Percentiles rank a stretch among this genome's conserved stretches.
These are phyloP conservation scores for Tonatia bakeri DNA, from an alignment of 2,113 vertebrate species.

Conservation along the genomic window DNA sequence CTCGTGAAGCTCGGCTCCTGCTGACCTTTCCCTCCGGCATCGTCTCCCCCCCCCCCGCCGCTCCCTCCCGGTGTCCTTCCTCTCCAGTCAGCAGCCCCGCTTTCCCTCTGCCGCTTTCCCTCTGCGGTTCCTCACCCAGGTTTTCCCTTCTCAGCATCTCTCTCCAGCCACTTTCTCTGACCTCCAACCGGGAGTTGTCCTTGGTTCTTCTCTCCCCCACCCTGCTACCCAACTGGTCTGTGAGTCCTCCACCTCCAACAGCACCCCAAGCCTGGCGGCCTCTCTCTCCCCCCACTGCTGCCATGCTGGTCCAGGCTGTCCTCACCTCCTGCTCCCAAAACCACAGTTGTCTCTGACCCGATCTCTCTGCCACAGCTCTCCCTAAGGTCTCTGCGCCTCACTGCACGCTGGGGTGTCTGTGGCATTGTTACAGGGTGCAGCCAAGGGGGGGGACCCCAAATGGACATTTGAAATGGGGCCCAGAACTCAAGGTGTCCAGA, in stretches of 20 bases:
- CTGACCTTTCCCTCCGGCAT: not conserved
- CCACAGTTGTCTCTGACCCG: not conserved
- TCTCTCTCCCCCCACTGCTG: not conserved
- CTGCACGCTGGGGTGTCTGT: not conserved
- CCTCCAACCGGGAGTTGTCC: not conserved
- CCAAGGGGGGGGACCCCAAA: no score
- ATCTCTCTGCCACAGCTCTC: not conserved
- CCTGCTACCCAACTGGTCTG: no score
- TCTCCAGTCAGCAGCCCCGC: not conserved
- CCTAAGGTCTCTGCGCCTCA: not conserved
- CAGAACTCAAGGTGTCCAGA: no score
- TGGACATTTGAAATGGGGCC: no score
- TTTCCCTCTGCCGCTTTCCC: not conserved
- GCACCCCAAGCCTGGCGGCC: not conserved
- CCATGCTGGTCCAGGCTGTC: not conserved
- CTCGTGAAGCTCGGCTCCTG: not conserved
- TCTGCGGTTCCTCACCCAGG: fast-evolving
- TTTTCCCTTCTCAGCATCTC: not conserved
- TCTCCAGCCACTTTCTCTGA: not conserved
- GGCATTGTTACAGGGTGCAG: no score
- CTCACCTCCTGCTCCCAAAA: not conserved
- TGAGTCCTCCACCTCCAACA: not conserved
- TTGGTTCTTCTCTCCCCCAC: not conserved
- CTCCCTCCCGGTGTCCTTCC: not conserved
- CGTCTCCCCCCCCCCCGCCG: fast-evolving